Conservation (phyloP, 2,113 vertebrate species). For the Alectura lathami region DNA sequence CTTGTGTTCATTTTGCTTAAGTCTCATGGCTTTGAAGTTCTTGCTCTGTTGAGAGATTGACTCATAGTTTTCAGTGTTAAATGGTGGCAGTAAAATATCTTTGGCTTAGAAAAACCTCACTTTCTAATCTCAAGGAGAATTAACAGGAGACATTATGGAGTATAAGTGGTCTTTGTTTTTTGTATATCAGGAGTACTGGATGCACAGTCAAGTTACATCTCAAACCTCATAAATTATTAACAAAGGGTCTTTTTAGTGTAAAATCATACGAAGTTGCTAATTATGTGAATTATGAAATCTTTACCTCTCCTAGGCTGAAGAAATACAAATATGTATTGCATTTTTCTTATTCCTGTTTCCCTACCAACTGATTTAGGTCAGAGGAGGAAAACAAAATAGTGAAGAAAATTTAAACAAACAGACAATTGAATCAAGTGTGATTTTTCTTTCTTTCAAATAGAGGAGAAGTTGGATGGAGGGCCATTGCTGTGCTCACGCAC, state of each 20-base stretch:
- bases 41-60: not conserved
- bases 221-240: not conserved
- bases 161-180: not conserved
- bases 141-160: not conserved
- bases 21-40: not conserved
- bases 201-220: not conserved
- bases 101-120: not conserved
- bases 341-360: not conserved
- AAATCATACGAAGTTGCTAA: not conserved
- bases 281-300: not conserved
- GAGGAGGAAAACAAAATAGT: not conserved
- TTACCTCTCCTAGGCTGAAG: not conserved
- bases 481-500: not conserved
- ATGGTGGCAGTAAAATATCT: not conserved
- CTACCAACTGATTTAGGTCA: not conserved
- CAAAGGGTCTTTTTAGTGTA: not conserved
- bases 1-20: not conserved
- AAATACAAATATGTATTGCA: not conserved
- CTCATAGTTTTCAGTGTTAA: not conserved
- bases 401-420: constrained; percentile 19
- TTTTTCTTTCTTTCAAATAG: not conserved
- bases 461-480: not conserved
- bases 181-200: not conserved
- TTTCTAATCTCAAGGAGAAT: not conserved
- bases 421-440: not conserved